Evolutionary conservation across 2,797 vertebrate species (phyloP), one percentile per base, ranked within the genome.

Genomic region (Macrochelys suwanniensis): DNA sequence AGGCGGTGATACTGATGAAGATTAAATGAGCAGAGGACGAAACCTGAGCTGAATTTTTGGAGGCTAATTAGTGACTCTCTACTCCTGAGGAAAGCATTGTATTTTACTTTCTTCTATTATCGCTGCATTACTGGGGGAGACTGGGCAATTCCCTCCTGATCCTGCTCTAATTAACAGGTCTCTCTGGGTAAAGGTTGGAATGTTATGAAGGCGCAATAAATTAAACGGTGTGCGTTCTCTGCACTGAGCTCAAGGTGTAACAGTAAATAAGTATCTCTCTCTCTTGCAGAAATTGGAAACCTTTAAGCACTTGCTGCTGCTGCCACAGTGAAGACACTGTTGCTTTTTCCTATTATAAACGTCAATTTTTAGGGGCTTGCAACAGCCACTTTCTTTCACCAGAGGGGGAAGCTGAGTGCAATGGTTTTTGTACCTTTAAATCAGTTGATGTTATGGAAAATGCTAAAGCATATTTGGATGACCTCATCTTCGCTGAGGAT

Each of bases 21-120:
- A 97, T 95, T 94, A 97, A 98, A 97, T 84, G 96, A 97, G 94
- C 95, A 94, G 68, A 0, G 3, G 93, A 50, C 13, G 90, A 94
- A 97, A 95, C 96, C 96, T 96, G 97, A 98, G 95, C 85, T 95
- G 98, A 97, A 98, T 98, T 95, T 96, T 91, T 94, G 93, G 74
- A 93, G 53, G 86, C 89, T 96, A 97, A 98, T 98, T 98, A 98
- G 92, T 51, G 53, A 84, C 56, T 68, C 15, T 1, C 1, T 26
- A 77, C 82, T 90, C 93, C 87, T 0, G 11, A 93, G 94, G 95
- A 87, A 95, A 88, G 85, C 94, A 92, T 96, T 82, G 80, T 76
- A 23, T 85, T 97, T 97, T 97, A 81, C 93, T 96, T 97, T 94
- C 94, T 95, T 80, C 83, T 96, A 21, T 98, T 97, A 94, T 94